phyloP scores from a whole-genome alignment of 2,888 invertebrate genomes.

The Notodromas monacha region DNA sequence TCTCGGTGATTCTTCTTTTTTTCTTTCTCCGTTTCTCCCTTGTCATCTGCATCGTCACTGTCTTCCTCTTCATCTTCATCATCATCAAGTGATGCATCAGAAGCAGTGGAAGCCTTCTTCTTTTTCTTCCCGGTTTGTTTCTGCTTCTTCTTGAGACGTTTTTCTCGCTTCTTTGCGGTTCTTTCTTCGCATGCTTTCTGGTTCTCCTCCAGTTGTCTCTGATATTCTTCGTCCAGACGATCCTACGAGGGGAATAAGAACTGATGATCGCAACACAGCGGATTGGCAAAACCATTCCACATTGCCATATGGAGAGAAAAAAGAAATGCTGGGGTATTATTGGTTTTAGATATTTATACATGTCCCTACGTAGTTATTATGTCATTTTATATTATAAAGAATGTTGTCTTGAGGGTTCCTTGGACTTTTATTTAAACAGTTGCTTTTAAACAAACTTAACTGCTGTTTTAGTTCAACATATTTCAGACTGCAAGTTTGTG shows the following conservation, averaged over 20 bases:
- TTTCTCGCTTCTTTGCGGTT: constrained; percentile 69
- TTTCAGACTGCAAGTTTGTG: no score
- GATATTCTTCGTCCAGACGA: constrained; percentile 46
- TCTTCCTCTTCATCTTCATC: constrained; percentile 5
- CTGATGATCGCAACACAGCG: no score
- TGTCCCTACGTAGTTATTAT: no score
- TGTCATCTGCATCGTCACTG: constrained; percentile 5
- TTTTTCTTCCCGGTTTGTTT: constrained; percentile 15
- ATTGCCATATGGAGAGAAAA: no score
- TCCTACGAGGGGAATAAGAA: constrained; percentile 24
- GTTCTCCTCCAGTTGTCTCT: constrained; percentile 41
- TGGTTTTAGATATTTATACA: no score
- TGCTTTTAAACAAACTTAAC: no score
- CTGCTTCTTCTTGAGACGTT: constrained; percentile 38
- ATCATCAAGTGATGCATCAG: constrained; percentile 5
- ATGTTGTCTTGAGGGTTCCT: no score
- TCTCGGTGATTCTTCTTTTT: not conserved
- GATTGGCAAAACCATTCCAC: no score
- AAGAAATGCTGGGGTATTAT: no score
- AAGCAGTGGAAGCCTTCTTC: constrained; percentile 10
- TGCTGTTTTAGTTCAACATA: no score
- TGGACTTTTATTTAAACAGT: no score
- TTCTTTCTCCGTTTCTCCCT: constrained; percentile 8
- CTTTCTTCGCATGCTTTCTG: constrained; percentile 31
- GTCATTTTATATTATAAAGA: no score